Evolutionary conservation across 1,140 invertebrate species (phyloP).

Genomic region (Nautilus pompilius): DNA sequence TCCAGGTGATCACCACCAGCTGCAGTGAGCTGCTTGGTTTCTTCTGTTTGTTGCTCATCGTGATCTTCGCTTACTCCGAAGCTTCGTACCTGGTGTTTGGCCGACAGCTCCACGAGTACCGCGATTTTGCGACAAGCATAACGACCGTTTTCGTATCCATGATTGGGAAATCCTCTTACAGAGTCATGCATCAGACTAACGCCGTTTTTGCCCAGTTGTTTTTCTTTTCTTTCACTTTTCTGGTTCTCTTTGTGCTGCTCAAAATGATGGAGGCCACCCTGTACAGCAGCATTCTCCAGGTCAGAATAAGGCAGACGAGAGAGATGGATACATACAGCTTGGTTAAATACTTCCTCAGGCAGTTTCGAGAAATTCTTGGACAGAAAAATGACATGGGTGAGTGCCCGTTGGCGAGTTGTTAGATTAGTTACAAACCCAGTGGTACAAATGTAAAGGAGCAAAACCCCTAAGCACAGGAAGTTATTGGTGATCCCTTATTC

Average conservation of each 20-base stretch:
- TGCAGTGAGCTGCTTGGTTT: conserved; percentile 33
- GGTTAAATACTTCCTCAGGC: too few species aligned
- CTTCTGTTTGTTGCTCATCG: conserved; percentile 31
- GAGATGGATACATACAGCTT: too few species aligned
- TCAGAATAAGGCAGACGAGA: too few species aligned
- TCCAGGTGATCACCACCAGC: conserved; percentile 16
- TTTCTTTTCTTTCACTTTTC: conserved; percentile 71
- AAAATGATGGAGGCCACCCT: conserved; percentile 82
- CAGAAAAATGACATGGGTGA: too few species aligned
- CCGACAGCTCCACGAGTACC: conserved; percentile 24
- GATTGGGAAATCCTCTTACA: conserved; percentile 74
- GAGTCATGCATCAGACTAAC: conserved; percentile 66
- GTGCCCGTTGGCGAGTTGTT: too few species aligned
- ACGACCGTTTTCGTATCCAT: conserved; percentile 54
- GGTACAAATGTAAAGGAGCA: too few species aligned
- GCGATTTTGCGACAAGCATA: conserved; percentile 9
- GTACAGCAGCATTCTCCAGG: conserved; percentile 66
- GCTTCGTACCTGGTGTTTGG: conserved; percentile 36
- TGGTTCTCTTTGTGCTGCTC: conserved; percentile 74
- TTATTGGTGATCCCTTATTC: too few species aligned
- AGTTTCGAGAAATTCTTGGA: too few species aligned
- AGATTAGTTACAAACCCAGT: too few species aligned
- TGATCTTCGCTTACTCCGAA: conserved; percentile 34
- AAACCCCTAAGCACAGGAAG: too few species aligned
- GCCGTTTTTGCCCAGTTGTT: conserved; percentile 71